Evolutionary conservation across 2,797 vertebrate genomes (phyloP), one percentile per base, ranked within the genome.

Genomic region (Hyperoplus immaculatus): DNA sequence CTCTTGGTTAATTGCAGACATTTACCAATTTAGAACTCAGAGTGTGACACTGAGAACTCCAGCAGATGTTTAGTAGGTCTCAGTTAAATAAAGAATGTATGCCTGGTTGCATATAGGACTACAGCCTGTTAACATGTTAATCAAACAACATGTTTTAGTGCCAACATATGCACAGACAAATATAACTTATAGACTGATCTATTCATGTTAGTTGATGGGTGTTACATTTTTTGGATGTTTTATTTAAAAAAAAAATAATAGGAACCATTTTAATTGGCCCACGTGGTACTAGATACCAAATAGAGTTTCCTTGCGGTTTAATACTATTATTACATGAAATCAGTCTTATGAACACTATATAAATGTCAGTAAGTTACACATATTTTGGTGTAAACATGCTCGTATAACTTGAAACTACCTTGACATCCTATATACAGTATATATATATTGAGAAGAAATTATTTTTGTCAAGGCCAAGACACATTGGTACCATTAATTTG

Each of bases 1-100:
- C 88, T 92, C 78, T 77, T 81, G 80, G 87, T 92, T 94, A 93
- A 94, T 92, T 93, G 85, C 82, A 86, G 73, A 87, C 85, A 92
- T 88, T 76, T 80, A 84, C 87, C 88, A 92, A 89, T 82, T 88
- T 90, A 82, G 78, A 89, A 88, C 81, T 82, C 61, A 73, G 64
- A 73, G 72, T 85, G 74, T 86, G 86, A 91, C 87, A 87, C 78
- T 75, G 78, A 88, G 81, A 89, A 82, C 74, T 83, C 66, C 12
- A 62, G 65, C 92, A 89, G 86, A 87, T 91, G 88, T 88, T 89
- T 81, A 54, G 38, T 87, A 79, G 75, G 76, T 77, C 61, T 82
- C 59, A 29, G 69, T 83, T 68, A 80, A 76, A 86, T 39, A 61
- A 69, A 72, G 85, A 54, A 56, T n/a, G 0, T 13, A 49, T 60